Base-by-base conservation (phyloP, 2,113 vertebrate species). In the Brachyhypopomus gauderio region DNA sequence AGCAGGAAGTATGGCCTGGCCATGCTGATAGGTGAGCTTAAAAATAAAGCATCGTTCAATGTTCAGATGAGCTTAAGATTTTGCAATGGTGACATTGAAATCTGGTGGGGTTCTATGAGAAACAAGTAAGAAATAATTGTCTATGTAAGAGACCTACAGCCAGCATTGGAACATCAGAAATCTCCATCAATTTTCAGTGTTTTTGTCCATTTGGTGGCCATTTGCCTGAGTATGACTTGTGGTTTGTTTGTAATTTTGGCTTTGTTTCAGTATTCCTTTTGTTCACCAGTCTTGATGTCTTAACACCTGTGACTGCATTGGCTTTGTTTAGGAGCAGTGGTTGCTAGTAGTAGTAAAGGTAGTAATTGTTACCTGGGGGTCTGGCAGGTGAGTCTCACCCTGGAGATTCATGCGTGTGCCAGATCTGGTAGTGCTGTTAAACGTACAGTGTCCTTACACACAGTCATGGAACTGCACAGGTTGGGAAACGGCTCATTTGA, bases 401-500 rank as follows among this genome's bases (percentile, higher is more conserved):
- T 59, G 30, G 23, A 45, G 62, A 71, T 72, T 73, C 76, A 36
- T 63, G 22, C 52, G 34, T 17, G 48, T 77, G 76, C 84, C 77
- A 85, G 38, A 71, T 64, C 71, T 79, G 64, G 64, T 16, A 48
- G 77, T 63, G 34, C 63, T 75, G 72, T 71, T 56, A 66, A 76
- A 69, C 16, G 3, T 22, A 66, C 71, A 78, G 25, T 58, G 45
- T 27, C 38, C 55, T 14, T 36, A 73, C 60, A 52, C 27, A 36
- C n/a, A 73, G 59, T 77, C 74, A 48, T 64, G 58, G 67, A 64
- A 72, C 76, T 72, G 72, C 69, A 52, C 63, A 25, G 45, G 63
- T 72, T 76, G 72, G 84, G 71, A 79, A 82, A 58, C 76, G 23
- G 77, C 67, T 78, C 23, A 22, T 25, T 56, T 78, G 56, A 81